Base-by-base conservation (phyloP, 2,113 vertebrate genomes). In the Rhinopomastus cyanomelas region DNA sequence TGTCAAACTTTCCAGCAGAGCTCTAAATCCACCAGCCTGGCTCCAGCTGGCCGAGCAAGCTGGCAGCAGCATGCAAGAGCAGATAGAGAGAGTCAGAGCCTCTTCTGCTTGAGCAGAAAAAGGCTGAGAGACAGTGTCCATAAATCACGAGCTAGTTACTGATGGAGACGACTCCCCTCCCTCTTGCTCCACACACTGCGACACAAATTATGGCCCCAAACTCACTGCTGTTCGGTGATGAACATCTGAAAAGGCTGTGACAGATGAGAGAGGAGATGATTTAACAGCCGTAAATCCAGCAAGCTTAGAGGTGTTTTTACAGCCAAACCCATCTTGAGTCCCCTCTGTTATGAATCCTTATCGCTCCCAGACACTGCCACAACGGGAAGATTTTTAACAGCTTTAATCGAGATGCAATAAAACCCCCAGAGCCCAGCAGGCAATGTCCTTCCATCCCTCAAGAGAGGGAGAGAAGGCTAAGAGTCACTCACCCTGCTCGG, bases 251-350 rank as follows among this genome's bases (percentile, higher is more conserved):
- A 88, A 55, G 42, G 79, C 74, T 52, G 85, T 57, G 93, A 80
- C 85, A 67, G 93, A 73, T 73, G 91, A 91, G 91, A 62, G 82
- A 48, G 73, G 75, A 71, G 81, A 84, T 82, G 91, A 92, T 94
- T 93, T 87, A 95, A 79, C 69, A 72, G 84, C 91, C 89, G 73
- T 94, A 94, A 96, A 95, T 96, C 95, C 92, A 84, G 81, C 34
- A 52, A 32, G 91, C 90, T 90, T 88, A 72, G 92, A 90, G 92
- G 89, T 88, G 87, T 91, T 94, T 94, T 95, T 91, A 93, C 91
- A 95, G 30, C 68, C 89, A 74, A 87, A 6, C 82, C 91, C 91
- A 85, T 77, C 87, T 74, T 12, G 68, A 92, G 89, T 85, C 87
- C 89, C 87, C 85, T 91, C 80, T 74, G 76, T 95, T 89, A 94